A percentile compares a stretch with the other conserved stretches of the same genome.
Evolutionary conservation across 2,797 vertebrate species (phyloP).

Genomic region (Trematomus bernacchii): DNA sequence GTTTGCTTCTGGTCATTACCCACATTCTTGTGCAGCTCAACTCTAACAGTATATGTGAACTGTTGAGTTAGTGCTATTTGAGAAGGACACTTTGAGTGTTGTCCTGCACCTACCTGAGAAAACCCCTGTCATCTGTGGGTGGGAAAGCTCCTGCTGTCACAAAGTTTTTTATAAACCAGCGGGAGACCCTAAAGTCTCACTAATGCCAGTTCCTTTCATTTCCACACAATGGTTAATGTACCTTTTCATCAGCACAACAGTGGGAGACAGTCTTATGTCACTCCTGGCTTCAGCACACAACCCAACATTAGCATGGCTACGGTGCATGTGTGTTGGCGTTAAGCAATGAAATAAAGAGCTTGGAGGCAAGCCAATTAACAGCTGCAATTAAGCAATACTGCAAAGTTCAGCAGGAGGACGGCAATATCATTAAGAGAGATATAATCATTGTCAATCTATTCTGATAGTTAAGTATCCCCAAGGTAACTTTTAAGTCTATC

Average conservation of each 20-base stretch:
- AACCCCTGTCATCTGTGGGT: slow-evolving; percentile 28
- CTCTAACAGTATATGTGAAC: slow-evolving; percentile 30
- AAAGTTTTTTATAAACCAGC: slow-evolving; percentile 12
- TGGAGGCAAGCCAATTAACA: slow-evolving; percentile 74
- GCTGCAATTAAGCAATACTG: slow-evolving; percentile 74
- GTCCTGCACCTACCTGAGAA: slow-evolving; percentile 40
- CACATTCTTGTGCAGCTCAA: slow-evolving; percentile 20
- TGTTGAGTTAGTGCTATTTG: slow-evolving; percentile 33
- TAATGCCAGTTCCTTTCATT: slow-evolving; percentile 31
- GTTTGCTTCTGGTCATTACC: slow-evolving; percentile 28
- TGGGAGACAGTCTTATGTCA: slow-evolving; percentile 45
- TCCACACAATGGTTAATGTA: slow-evolving; percentile 9
- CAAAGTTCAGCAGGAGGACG: slow-evolving; percentile 72
- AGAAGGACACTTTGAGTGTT: slow-evolving; percentile 27
- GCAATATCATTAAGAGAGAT: slow-evolving; percentile 70
- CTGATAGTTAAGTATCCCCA: slow-evolving; percentile 61
- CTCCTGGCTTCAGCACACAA: slow-evolving; percentile 55
- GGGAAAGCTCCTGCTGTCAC: slow-evolving; percentile 14
- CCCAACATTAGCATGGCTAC: slow-evolving; percentile 35
- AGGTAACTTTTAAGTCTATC: slow-evolving; percentile 62
- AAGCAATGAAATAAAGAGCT: slow-evolving; percentile 68
- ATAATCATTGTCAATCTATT: slow-evolving; percentile 68
- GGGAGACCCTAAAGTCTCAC: slow-evolving; percentile 27
- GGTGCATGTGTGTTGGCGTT: slow-evolving; percentile 46
- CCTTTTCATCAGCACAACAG: slow-evolving; percentile 51